These are phyloP conservation scores for Orthonyx spaldingii DNA, from an alignment of 2,113 vertebrate genomes.

Conservation along the genomic window DNA sequence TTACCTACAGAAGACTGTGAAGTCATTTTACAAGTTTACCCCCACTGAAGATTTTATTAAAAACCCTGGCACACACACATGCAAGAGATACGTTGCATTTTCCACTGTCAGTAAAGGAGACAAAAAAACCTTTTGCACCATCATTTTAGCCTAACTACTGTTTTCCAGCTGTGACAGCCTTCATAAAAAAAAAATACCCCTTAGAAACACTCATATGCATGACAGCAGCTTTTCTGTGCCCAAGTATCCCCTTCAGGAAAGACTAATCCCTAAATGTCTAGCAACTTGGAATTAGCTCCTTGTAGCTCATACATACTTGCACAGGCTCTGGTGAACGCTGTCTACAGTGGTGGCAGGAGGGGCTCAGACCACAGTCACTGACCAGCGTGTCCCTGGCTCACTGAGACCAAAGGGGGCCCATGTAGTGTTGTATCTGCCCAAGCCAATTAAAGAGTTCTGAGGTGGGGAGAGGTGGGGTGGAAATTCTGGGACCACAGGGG, in stretches of 20 bases:
- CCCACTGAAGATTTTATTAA: neutral
- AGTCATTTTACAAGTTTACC: neutral
- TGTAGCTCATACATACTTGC: neutral
- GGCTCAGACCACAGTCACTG: neutral
- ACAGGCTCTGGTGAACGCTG: neutral
- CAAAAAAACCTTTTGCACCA: neutral
- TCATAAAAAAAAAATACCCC: neutral
- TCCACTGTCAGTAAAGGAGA: neutral
- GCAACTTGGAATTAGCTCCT: neutral
- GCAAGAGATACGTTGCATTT: neutral
- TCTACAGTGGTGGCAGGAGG: neutral
- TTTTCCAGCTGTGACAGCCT: neutral
- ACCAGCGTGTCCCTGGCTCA: fast-evolving
- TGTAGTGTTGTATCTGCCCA: fast-evolving
- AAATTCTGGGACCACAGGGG: neutral
- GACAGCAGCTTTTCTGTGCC: neutral
- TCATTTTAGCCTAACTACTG: neutral
- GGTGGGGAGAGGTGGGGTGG: neutral
- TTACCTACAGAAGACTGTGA: neutral
- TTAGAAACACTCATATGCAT: neutral
- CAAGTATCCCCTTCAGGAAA: neutral
- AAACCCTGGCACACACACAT: neutral
- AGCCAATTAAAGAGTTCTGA: neutral
- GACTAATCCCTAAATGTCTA: neutral
- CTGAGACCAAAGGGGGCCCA: neutral